Evolutionary conservation across 2,113 vertebrate species (phyloP).

Genomic region (Rhombomys opimus): DNA sequence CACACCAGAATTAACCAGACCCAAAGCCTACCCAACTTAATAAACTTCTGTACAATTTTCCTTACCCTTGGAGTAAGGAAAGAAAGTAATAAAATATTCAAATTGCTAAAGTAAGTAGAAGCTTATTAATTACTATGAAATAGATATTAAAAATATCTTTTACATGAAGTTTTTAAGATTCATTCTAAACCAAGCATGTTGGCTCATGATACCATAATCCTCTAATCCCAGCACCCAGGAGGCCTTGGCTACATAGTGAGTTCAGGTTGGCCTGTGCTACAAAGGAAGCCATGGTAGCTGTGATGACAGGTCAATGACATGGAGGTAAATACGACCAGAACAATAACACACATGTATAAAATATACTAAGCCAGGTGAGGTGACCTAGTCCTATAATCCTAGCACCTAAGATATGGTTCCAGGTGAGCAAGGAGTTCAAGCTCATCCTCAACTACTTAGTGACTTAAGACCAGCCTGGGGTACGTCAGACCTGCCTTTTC

Average conservation of each 20-base stretch:
- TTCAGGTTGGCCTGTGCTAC: background rate
- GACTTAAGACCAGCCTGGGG: background rate
- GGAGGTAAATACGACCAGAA: background rate
- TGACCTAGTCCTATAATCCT: too few species aligned
- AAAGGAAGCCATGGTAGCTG: background rate
- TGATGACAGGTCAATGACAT: too few species aligned
- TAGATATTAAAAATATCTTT: slow-evolving; percentile 27
- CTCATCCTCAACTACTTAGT: background rate
- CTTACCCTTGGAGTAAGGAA: background rate
- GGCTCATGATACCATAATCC: background rate
- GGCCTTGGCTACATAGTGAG: background rate
- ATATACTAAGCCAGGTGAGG: background rate
- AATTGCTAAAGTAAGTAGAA: background rate
- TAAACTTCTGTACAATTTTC: background rate
- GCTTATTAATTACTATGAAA: background rate
- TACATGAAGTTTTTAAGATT: slow-evolving; percentile 21
- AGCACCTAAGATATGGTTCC: background rate
- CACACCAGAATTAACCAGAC: background rate
- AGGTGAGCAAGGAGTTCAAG: background rate
- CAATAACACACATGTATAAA: background rate
- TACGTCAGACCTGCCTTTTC: background rate
- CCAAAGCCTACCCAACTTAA: background rate
- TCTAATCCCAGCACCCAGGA: background rate
- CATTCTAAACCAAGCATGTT: background rate
- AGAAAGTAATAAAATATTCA: background rate